Base-by-base conservation (phyloP, 2,797 vertebrate species). In the Morelia viridis region DNA sequence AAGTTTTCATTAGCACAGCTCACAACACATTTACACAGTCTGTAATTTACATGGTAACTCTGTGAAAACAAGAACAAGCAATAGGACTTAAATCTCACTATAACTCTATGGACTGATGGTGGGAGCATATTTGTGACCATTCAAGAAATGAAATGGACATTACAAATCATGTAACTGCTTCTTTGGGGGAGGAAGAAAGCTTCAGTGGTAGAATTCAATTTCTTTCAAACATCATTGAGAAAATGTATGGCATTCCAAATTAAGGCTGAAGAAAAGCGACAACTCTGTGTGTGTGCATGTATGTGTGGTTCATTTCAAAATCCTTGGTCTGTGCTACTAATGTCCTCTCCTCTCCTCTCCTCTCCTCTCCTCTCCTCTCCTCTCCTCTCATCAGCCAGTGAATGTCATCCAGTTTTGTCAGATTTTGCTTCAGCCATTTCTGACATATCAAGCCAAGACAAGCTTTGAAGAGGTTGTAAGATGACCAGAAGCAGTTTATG, bases 401-500 rank as follows among this genome's bases (percentile, higher is more conserved):
- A 89, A 95, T 71, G 2, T 89, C 71, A 28, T 65, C 0, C 90
- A 88, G 15, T 91, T 46, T 89, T 89, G 7, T 61, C 83, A 57
- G 53, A 19, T 76, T 68, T 91, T 60, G 83, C 60, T 31, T 84
- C 92, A 95, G 80, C 6, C 4, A 85, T 2, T 15, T 91, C 24
- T 91, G 80, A 17, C 58, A 65, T 13, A 46, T 93, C 41, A 92
- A 85, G 65, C 22, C 50, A 10, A 91, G 86, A 62, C 46, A 28
- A 76, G 5, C 35, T 95, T 95, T 92, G 91, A 95, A 94, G 91
- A 56, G 4, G 91, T 17, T 60, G 64, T 19, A 91, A 94, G 93
- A 91, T 58, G 64, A 90, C n/a, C 89, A 94, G 90, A 88, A 84
- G 83, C 9, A 10, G 90, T 95, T 95, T 68, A 84, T 24, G 94